A percentile compares a stretch with the other conserved stretches of the same genome.
Evolutionary conservation across 2,797 vertebrate species (phyloP).

Genomic region (Neosilurus hyrtlii): DNA sequence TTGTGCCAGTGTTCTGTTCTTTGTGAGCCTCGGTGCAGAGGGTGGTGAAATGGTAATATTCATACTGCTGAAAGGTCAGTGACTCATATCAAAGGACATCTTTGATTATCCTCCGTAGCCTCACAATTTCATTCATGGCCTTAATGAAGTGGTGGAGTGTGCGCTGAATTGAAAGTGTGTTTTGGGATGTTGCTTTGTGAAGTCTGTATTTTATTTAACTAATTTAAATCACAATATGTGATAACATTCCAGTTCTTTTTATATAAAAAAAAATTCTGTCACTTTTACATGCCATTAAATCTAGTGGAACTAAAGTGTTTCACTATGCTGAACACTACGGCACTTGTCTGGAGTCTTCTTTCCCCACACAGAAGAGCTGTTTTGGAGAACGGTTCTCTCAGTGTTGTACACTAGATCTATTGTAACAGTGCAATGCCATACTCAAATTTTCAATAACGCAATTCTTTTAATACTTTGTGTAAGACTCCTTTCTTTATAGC

Average conservation of each 20-base stretch:
- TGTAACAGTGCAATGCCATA: constrained; percentile 61
- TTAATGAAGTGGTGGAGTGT: constrained; percentile 40
- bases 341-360: constrained; percentile 20
- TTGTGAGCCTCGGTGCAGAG: neutral
- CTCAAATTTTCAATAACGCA: constrained; percentile 13
- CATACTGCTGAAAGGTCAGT: constrained; percentile 34
- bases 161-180: constrained; percentile 27
- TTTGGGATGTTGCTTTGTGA: constrained; percentile 43
- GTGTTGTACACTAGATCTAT: constrained; percentile 59
- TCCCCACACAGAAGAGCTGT: neutral
- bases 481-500: constrained; percentile 38
- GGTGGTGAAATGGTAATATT: neutral
- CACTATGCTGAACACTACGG: constrained; percentile 22
- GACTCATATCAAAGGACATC: constrained; percentile 59
- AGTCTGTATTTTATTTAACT: constrained; percentile 47
- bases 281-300: constrained; percentile 50
- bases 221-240: constrained; percentile 42
- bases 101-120: constrained; percentile 34
- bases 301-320: constrained; percentile 35
- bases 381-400: constrained; percentile 22
- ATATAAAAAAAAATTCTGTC: constrained; percentile 30
- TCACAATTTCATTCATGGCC: constrained; percentile 36
- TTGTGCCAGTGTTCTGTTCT: constrained; percentile 62
- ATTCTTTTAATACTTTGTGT: constrained; percentile 22
- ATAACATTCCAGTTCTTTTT: constrained; percentile 53